phyloP scores from a whole-genome alignment of 2,888 invertebrate genomes.

The Oxyteleia sp. region DNA sequence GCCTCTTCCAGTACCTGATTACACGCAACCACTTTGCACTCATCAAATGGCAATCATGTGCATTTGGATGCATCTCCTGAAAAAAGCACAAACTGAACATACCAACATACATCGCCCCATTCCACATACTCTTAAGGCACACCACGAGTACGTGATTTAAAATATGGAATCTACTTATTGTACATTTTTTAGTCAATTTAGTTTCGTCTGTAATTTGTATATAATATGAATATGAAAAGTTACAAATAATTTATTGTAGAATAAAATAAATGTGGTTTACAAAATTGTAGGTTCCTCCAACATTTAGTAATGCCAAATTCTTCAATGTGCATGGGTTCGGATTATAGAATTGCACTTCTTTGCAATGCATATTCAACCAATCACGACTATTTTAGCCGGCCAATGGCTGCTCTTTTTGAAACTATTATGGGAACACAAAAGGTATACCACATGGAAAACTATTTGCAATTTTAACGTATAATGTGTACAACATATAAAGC shows the following conservation, averaged over 20 bases:
- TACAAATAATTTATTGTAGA: no score
- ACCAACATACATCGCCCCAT: constrained; percentile 93
- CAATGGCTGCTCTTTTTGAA: constrained; percentile 97
- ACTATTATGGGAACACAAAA: constrained; percentile 93
- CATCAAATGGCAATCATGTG: constrained; percentile 98
- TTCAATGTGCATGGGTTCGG: constrained; percentile 93
- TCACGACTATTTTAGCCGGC: constrained; percentile 95
- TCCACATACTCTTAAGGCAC: constrained; percentile 93
- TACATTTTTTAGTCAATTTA: no score
- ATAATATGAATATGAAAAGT: no score
- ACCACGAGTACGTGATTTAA: constrained; percentile 91
- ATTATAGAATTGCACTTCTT: constrained; percentile 96
- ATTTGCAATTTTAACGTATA: no score
- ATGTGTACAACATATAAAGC: no score
- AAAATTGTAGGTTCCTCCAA: constrained; percentile 91
- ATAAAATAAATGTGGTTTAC: no score
- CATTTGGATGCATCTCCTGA: constrained; percentile 98
- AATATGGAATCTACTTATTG: constrained; percentile 12
- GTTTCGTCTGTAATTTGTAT: no score
- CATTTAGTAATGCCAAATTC: constrained; percentile 93
- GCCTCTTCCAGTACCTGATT: constrained; percentile 96
- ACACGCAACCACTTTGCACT: constrained; percentile 94
- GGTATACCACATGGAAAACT: no score
- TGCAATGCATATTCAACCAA: constrained; percentile 99
- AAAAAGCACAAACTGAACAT: constrained; percentile 96